phyloP scores from a whole-genome alignment of 2,797 vertebrate genomes.

The Mus minutoides region DNA sequence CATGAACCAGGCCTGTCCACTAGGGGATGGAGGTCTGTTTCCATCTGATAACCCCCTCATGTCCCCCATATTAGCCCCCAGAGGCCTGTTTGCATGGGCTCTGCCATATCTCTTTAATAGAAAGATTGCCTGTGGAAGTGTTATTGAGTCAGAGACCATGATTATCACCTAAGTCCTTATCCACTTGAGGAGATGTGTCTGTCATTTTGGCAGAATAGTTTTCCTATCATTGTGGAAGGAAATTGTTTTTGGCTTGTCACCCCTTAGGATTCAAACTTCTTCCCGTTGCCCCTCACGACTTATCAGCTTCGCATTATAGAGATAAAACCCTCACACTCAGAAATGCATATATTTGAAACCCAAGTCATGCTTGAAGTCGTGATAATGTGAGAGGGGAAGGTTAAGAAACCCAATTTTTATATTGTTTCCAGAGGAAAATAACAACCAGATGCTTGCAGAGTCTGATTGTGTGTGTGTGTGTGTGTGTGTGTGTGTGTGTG shows the following conservation, averaged over 20 bases:
- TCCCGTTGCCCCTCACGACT: neutral
- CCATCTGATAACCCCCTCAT: neutral
- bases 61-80: neutral
- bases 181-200: neutral
- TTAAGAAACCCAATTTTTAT: neutral
- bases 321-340: neutral
- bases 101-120: neutral
- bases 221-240: neutral
- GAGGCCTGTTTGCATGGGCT: neutral
- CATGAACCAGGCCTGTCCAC: neutral
- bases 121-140: neutral
- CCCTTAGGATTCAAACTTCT: neutral
- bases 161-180: too few species aligned
- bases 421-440: constrained; percentile 5
- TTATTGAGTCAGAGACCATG: neutral
- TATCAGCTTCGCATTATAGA: constrained; percentile 3
- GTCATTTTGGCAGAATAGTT: neutral
- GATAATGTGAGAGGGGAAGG: neutral
- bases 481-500: too few species aligned
- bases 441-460: neutral
- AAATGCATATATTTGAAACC: neutral
- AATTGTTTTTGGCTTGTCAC: neutral
- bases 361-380: neutral
- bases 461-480: neutral
- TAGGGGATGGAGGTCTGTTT: neutral